phyloP scores from a whole-genome alignment of 2,888 invertebrate species.

The Pomacea canaliculata region DNA sequence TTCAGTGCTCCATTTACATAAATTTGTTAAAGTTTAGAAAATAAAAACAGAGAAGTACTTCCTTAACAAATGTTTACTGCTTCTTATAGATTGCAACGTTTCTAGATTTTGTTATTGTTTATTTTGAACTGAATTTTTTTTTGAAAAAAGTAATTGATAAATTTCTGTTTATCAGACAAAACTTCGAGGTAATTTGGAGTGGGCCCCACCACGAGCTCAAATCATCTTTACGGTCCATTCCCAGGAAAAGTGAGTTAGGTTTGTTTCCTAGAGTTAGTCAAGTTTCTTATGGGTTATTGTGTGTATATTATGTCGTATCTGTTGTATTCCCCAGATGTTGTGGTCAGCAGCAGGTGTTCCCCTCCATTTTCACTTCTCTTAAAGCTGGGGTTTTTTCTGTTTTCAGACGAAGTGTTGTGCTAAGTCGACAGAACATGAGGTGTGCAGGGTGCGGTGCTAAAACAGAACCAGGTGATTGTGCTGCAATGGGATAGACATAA shows the following conservation, averaged over 20 bases:
- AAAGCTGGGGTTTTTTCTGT: too few relatives aligned
- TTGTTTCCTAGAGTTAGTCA: not conserved
- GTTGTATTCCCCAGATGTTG: not conserved
- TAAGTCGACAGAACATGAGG: conserved; percentile 81
- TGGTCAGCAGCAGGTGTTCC: not conserved
- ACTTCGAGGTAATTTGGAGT: conserved; percentile 82
- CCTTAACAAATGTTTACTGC: too few relatives aligned
- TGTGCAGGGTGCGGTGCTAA: conserved; percentile 89
- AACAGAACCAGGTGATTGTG: conserved; percentile 74
- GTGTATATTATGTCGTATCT: not conserved
- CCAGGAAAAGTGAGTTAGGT: conserved; percentile 30
- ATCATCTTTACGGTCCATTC: conserved; percentile 84
- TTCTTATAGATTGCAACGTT: not conserved
- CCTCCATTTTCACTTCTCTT: too few relatives aligned
- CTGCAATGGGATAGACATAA: too few relatives aligned
- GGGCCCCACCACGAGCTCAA: conserved; percentile 88
- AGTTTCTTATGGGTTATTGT: too few relatives aligned
- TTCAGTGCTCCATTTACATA: too few relatives aligned
- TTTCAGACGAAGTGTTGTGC: conserved; percentile 75
- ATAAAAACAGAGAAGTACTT: too few relatives aligned
- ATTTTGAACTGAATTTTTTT: not conserved
- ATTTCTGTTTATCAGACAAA: conserved; percentile 66
- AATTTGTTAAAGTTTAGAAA: too few relatives aligned
- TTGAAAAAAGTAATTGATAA: too few relatives aligned
- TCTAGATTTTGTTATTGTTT: not conserved